Conservation (phyloP, 2,113 vertebrate species). For the Plotosus lineatus region DNA sequence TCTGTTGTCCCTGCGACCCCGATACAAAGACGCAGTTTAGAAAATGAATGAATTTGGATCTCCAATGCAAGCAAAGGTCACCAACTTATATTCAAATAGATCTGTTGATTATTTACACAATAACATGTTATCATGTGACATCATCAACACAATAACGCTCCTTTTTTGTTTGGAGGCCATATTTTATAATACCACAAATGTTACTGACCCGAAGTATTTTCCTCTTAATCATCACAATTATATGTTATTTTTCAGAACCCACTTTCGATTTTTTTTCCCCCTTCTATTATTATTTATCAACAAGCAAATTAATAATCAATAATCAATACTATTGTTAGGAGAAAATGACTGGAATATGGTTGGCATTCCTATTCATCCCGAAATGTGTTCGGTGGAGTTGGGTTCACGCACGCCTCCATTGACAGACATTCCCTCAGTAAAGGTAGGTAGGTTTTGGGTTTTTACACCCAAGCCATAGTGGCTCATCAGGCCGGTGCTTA, state of each 20-base stretch:
- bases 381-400: not conserved
- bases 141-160: no score
- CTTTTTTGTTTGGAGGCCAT: not conserved
- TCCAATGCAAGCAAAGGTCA: not conserved
- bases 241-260: not conserved
- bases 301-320: not conserved
- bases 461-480: no score
- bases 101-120: not conserved
- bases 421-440: no score
- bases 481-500: no score
- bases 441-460: no score
- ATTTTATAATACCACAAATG: not conserved
- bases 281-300: no score
- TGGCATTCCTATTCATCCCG: not conserved
- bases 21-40: no score
- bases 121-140: not conserved
- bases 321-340: not conserved
- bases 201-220: not conserved
- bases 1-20: no score
- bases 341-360: not conserved
- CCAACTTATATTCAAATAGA: not conserved
- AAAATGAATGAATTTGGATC: no score
- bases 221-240: not conserved
- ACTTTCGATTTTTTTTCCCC: not conserved
- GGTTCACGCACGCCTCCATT: no score